Evolutionary conservation across 2,888 invertebrate genomes (phyloP).

Genomic region (Sphinx pinastri): DNA sequence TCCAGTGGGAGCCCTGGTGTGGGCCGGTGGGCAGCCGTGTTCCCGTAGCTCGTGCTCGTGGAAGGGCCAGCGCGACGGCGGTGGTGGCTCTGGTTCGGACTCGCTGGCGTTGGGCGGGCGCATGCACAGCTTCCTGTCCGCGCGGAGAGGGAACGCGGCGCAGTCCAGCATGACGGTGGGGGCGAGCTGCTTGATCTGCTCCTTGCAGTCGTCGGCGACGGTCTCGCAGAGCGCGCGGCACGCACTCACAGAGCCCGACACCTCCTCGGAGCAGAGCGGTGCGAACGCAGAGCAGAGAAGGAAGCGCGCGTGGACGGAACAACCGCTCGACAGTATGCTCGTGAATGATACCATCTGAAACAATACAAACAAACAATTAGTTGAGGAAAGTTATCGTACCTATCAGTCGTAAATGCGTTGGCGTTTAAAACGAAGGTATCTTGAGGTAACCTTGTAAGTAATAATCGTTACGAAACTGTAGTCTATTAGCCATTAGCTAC

Average conservation of each 20-base stretch:
- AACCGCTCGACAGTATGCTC: slow-evolving; percentile 90
- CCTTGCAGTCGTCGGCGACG: slow-evolving; percentile 88
- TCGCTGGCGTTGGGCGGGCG: slow-evolving; percentile 83
- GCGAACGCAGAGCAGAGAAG: slow-evolving; percentile 95
- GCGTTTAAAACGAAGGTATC: not conserved
- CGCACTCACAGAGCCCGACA: slow-evolving; percentile 92
- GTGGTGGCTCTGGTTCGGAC: slow-evolving; percentile 70
- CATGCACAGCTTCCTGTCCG: slow-evolving; percentile 90
- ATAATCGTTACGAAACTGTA: not conserved
- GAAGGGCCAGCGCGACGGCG: slow-evolving; percentile 74
- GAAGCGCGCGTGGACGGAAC: slow-evolving; percentile 92
- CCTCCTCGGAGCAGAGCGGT: slow-evolving; percentile 95
- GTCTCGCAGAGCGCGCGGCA: slow-evolving; percentile 94
- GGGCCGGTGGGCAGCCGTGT: slow-evolving; percentile 84
- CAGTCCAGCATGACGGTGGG: slow-evolving; percentile 90
- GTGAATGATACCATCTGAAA: slow-evolving; percentile 88
- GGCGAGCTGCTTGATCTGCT: slow-evolving; percentile 88
- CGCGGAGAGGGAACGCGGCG: slow-evolving; percentile 89
- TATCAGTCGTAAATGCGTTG: not conserved
- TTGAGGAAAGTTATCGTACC: not conserved
- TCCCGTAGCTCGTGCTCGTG: slow-evolving; percentile 61
- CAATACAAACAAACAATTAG: slow-evolving; percentile 49
- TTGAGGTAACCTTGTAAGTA: not conserved
- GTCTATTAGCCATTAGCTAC: slow-evolving; percentile 12
- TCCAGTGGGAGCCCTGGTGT: slow-evolving; percentile 82